Evolutionary conservation across 2,888 invertebrate species (phyloP).

Genomic region (Leucania comma): DNA sequence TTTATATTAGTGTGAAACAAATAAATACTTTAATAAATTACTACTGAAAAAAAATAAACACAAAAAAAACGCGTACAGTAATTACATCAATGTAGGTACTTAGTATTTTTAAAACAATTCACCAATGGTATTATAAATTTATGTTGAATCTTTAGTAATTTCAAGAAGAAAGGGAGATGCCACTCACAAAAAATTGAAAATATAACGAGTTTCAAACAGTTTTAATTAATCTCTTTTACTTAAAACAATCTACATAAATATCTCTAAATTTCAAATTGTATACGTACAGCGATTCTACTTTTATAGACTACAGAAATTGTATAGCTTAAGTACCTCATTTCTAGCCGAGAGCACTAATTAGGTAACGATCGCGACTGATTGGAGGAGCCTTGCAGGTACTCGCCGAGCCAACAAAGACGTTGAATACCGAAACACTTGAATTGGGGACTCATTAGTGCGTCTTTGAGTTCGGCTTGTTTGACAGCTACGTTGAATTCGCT

Average conservation of each 20-base stretch:
- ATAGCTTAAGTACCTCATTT: conserved; percentile 39
- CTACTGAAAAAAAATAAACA: neutral
- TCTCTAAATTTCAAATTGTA: neutral
- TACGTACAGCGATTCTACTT: neutral
- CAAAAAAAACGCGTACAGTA: neutral
- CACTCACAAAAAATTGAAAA: neutral
- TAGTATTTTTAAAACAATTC: neutral
- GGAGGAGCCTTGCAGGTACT: conserved; percentile 56
- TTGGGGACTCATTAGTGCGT: conserved; percentile 74
- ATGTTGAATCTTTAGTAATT: neutral
- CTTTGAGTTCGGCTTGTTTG: conserved; percentile 76
- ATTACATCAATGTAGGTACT: neutral
- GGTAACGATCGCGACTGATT: conserved; percentile 60
- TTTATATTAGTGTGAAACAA: too few relatives aligned
- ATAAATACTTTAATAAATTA: too few relatives aligned
- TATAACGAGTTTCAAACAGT: neutral
- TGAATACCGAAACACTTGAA: conserved; percentile 72
- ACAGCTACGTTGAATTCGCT: conserved; percentile 74
- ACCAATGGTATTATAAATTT: neutral
- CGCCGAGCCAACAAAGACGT: conserved; percentile 59
- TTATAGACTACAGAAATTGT: conserved; percentile 25
- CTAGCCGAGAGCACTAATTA: conserved; percentile 57
- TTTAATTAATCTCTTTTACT: neutral
- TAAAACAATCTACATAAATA: neutral
- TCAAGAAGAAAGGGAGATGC: neutral